Percentiles rank a stretch among this genome's conserved stretches.
Evolutionary conservation across 2,797 vertebrate genomes (phyloP).

Genomic region (Cuniculus paca): DNA sequence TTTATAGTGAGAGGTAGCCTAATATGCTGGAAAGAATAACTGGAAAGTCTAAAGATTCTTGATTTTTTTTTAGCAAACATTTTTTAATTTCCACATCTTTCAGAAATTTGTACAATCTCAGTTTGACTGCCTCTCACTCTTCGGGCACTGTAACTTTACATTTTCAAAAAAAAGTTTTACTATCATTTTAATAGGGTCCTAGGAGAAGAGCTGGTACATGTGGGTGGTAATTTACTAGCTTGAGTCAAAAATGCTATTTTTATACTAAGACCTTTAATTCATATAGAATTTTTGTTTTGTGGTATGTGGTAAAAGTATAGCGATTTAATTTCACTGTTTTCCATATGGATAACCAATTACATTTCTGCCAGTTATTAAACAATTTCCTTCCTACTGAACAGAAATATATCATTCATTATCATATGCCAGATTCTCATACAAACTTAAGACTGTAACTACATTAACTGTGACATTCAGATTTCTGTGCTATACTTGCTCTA

Average conservation of each 20-base stretch:
- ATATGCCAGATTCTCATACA: conserved; percentile 9
- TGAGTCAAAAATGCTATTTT: conserved; percentile 35
- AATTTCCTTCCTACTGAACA: not conserved
- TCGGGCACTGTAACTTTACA: not conserved
- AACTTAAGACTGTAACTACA: conserved; percentile 22
- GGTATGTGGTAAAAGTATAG: not conserved
- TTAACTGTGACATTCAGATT: conserved; percentile 53
- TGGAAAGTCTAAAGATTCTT: not conserved
- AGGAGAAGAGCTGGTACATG: conserved; percentile 1
- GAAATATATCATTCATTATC: not conserved
- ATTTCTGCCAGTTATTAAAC: not conserved
- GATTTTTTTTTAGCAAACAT: not conserved
- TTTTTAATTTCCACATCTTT: not conserved
- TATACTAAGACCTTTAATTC: conserved; percentile 18
- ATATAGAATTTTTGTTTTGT: conserved; percentile 11
- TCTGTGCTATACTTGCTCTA: not conserved
- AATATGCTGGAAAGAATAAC: not conserved
- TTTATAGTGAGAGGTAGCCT: conserved; percentile 21
- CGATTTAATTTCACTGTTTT: conserved; percentile 19
- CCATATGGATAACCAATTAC: conserved; percentile 12
- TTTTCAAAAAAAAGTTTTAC: not conserved
- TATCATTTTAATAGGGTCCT: not conserved
- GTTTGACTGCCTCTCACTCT: not conserved
- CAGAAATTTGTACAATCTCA: not conserved
- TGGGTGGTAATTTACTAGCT: conserved; percentile 13